These are phyloP conservation scores for Drosophila bipectinata DNA, from an alignment of 1,140 invertebrate species.

Conservation along the genomic window DNA sequence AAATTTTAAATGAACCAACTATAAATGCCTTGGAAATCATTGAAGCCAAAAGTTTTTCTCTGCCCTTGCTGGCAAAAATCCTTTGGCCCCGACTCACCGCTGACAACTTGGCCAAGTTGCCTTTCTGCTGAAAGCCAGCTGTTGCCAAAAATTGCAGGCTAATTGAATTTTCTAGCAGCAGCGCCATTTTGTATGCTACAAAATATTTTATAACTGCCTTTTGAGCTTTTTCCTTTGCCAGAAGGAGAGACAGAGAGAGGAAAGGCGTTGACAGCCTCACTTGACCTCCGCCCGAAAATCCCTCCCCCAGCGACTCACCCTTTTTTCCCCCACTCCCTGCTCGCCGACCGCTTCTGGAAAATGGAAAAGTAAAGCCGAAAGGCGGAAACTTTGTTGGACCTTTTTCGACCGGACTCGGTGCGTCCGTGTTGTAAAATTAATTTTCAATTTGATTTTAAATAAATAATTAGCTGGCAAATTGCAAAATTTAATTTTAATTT, in stretches of 20 bases:
- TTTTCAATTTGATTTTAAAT: slow-evolving; percentile 84
- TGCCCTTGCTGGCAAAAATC: background rate
- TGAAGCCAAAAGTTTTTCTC: slow-evolving; percentile 23
- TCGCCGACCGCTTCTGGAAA: slow-evolving; percentile 5
- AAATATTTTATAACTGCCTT: slow-evolving; percentile 77
- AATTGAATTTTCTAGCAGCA: slow-evolving; percentile 79
- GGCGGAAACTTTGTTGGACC: slow-evolving; percentile 47
- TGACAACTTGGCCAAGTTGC: slow-evolving; percentile 19
- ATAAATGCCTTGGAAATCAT: slow-evolving; percentile 40
- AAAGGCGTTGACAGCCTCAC: slow-evolving; percentile 74
- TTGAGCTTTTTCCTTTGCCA: slow-evolving; percentile 18
- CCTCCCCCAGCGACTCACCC: slow-evolving; percentile 11
- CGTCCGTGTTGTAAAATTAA: slow-evolving; percentile 82
- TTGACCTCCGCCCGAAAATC: slow-evolving; percentile 53
- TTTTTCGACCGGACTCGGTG: slow-evolving; percentile 29
- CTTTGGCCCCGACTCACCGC: background rate
- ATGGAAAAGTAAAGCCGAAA: slow-evolving; percentile 52
- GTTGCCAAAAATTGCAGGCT: slow-evolving; percentile 76
- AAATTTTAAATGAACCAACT: slow-evolving; percentile 47
- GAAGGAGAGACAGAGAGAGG: slow-evolving; percentile 13
- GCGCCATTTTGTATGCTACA: slow-evolving; percentile 76
- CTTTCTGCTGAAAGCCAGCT: slow-evolving; percentile 69
- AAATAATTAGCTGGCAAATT: slow-evolving; percentile 84
- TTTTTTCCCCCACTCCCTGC: slow-evolving; percentile 2
- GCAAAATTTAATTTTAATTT: slow-evolving; percentile 83